phyloP scores from a whole-genome alignment of 2,113 vertebrate species.

The Shinisaurus crocodilurus region DNA sequence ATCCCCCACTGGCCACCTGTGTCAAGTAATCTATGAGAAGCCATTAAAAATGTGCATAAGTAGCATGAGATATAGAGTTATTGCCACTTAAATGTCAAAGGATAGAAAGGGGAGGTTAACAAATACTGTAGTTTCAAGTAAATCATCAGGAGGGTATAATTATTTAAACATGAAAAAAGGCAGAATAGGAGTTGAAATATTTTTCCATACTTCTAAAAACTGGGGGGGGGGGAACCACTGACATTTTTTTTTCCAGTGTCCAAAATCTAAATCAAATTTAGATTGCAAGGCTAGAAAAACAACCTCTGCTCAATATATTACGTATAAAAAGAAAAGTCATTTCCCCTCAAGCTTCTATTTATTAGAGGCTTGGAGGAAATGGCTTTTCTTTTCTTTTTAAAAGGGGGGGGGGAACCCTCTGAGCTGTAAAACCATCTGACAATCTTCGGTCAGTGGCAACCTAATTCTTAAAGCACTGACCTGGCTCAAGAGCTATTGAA shows the following conservation, averaged over 20 bases:
- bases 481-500: conserved; percentile 18
- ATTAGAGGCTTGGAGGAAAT: conserved; percentile 1
- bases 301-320: not conserved
- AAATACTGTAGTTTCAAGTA: conserved; percentile 9
- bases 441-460: conserved; percentile 18
- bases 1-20: not conserved
- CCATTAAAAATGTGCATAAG: conserved; percentile 13
- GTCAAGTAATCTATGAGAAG: conserved; percentile 33
- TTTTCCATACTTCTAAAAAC: not conserved
- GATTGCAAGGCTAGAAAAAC: not conserved
- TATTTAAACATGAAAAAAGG: conserved; percentile 3
- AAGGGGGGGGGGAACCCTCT: conserved; percentile 12
- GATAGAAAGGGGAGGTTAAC: conserved; percentile 7
- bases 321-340: conserved; percentile 1
- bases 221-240: not conserved
- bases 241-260: not conserved
- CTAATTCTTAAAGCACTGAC: conserved; percentile 16
- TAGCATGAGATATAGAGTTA: conserved; percentile 1
- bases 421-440: conserved; percentile 15
- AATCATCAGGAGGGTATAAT: conserved; percentile 10
- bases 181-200: not conserved
- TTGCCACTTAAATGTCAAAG: conserved; percentile 13
- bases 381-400: not conserved
- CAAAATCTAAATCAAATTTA: conserved; percentile 16
- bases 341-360: not conserved